Base-by-base conservation (phyloP, 1,140 invertebrate genomes). In the Muscidifurax raptorellus region DNA sequence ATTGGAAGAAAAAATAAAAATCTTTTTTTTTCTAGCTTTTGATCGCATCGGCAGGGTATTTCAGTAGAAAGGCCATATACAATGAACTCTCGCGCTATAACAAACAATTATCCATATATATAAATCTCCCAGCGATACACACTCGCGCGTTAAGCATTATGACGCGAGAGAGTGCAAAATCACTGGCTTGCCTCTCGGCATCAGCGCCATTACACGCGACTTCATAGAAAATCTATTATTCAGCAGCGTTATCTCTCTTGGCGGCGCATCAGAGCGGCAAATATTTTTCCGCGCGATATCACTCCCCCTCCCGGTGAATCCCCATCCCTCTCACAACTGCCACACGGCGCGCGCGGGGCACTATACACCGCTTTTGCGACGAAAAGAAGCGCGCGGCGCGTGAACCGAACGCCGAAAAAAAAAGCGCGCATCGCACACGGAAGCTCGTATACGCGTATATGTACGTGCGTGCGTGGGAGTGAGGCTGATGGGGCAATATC, bases 401-500 rank as follows among this genome's bases (percentile, higher is more conserved):
- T 69, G 25, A 28, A 69, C 10, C 66, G 6, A 66, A n/a, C 64
- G 13, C 72, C 32, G 5, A 22, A 15, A 44, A 22, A 32, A 44
- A 44, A 40, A 75, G 25, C n/a, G 18, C 28, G 12, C 28, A 1
- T 18, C 25, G 27, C 10, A 72, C 3, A 72, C 9, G 22, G 28
- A 78, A 36, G 9, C 69, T 22, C 7, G 36, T 40, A 40, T 9
- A 40, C 36, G 10, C 36, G 36, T 1, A 10, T n/a, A 27, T 30
- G 22, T 40, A 30, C 32, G 32, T 7, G 72, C 2, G 22, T 71
- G 80, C 30, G 72, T 12, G 18, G 80, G 79, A 64, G 83, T 30
- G 84, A 75, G 36, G 79, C 74, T 52, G 59, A 80, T 75, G 74
- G 82, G 71, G 32, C 71, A 85, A 80, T 84, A 85, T 74, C 72